phyloP scores from a whole-genome alignment of 1,140 invertebrate species.

The Drosophila pandora region DNA sequence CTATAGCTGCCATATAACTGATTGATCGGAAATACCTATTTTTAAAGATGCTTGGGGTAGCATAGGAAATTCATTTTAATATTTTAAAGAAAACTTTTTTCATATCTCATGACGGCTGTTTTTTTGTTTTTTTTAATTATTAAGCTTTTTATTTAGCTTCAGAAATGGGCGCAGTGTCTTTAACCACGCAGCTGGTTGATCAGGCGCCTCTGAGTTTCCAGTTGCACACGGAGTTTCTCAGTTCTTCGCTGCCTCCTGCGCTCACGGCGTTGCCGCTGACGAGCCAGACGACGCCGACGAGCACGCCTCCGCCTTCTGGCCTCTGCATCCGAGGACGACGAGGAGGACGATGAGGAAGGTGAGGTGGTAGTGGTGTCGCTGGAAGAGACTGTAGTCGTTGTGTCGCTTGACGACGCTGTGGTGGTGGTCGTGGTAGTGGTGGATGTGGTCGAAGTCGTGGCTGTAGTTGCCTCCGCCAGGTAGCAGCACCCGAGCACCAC shows the following conservation, averaged over 20 bases:
- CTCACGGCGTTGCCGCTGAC: constrained; percentile 27
- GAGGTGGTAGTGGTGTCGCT: constrained; percentile 6
- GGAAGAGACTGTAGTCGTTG: constrained; percentile 11
- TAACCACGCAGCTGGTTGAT: constrained; percentile 30
- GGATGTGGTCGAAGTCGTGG: background rate
- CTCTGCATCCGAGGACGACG: constrained; percentile 8
- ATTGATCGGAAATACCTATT: no score
- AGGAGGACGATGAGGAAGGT: constrained; percentile 3
- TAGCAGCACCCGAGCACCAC: constrained; percentile 21
- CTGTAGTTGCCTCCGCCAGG: constrained; percentile 1
- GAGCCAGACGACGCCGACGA: constrained; percentile 23
- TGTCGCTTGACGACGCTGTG: background rate
- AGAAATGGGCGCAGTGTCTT: background rate
- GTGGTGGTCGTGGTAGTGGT: constrained; percentile 9
- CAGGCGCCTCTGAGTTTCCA: constrained; percentile 13
- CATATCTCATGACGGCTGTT: no score
- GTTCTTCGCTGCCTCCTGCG: constrained; percentile 20
- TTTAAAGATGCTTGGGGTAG: no score
- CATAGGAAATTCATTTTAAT: no score
- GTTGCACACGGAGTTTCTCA: background rate
- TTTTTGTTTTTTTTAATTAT: no score
- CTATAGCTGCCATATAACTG: no score
- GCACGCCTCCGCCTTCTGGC: constrained; percentile 24
- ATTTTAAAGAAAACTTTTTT: no score
- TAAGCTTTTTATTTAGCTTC: no score